These are phyloP conservation scores for Macrochelys suwanniensis DNA, from an alignment of 2,797 vertebrate species.

Conservation along the genomic window DNA sequence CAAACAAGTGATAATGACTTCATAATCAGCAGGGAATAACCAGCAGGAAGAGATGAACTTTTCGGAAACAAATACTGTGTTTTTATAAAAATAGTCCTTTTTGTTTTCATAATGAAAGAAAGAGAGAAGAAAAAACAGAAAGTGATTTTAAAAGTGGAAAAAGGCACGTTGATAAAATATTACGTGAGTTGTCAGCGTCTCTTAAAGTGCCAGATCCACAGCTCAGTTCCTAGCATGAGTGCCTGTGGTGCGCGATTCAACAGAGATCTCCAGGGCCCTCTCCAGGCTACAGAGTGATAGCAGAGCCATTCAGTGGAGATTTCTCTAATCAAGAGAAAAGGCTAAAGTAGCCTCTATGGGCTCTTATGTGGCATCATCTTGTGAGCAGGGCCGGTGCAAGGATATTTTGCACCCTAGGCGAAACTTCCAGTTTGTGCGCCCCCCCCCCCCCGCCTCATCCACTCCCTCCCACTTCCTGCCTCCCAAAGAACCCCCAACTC, in stretches of 20 bases:
- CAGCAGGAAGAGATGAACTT: conserved; percentile 30
- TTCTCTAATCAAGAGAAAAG: neutral
- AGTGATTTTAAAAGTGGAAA: neutral
- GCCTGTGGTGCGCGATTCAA: accelerated
- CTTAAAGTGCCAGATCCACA: neutral
- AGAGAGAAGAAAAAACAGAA: neutral
- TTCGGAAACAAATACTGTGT: neutral
- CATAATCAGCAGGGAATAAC: conserved; percentile 26
- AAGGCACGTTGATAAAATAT: neutral
- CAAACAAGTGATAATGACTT: conserved; percentile 47
- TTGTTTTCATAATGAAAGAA: neutral
- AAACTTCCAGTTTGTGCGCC: too few relatives aligned
- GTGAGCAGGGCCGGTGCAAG: too few relatives aligned
- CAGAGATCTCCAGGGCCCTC: neutral
- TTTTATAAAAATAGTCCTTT: neutral
- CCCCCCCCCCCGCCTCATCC: too few relatives aligned
- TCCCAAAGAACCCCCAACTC: too few relatives aligned
- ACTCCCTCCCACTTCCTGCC: too few relatives aligned
- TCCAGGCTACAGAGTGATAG: neutral
- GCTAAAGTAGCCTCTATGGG: neutral
- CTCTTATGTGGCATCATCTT: neutral
- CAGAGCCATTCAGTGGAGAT: neutral
- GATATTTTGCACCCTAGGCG: too few relatives aligned
- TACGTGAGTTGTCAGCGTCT: neutral
- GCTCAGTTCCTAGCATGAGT: neutral